These are phyloP conservation scores for Sebastes hubbsi DNA, from an alignment of 2,797 vertebrate genomes.

Conservation along the genomic window DNA sequence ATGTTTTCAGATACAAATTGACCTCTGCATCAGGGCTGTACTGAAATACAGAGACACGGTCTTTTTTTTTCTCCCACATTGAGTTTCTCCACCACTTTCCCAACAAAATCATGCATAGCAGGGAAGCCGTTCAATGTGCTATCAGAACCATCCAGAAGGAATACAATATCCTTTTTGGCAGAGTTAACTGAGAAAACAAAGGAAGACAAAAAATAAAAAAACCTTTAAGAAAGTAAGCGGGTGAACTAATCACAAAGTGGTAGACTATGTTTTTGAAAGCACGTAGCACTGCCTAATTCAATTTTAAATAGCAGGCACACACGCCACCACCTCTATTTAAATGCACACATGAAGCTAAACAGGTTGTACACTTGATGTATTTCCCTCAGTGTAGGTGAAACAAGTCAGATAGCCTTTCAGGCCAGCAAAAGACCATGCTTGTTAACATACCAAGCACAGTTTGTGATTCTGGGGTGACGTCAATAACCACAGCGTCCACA, in stretches of 20 bases:
- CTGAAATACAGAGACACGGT: constrained; percentile 63
- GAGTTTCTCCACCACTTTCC: constrained; percentile 54
- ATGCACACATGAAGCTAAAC: not conserved
- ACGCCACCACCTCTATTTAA: no score
- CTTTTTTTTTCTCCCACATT: constrained; percentile 46
- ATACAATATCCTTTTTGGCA: constrained; percentile 56
- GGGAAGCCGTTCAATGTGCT: constrained; percentile 54
- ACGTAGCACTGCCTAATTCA: not conserved
- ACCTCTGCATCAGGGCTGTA: constrained; percentile 62
- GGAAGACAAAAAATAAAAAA: constrained; percentile 35
- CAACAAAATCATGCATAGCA: no score
- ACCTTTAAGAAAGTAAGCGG: not conserved
- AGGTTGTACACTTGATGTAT: not conserved
- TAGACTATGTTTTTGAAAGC: not conserved
- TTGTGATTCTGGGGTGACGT: constrained; percentile 2
- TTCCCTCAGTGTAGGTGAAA: not conserved
- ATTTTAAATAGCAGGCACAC: no score
- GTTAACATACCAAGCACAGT: constrained; percentile 35
- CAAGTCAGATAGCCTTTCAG: not conserved
- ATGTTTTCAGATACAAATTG: constrained; percentile 48
- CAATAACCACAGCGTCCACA: constrained; percentile 22
- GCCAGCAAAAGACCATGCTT: not conserved
- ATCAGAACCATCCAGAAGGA: constrained; percentile 57
- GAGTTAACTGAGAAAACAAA: constrained; percentile 26
- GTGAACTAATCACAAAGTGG: not conserved